Evolutionary conservation across 2,113 vertebrate genomes (phyloP), one percentile per base, ranked within the genome.

Genomic region (Aplodontia rufa): DNA sequence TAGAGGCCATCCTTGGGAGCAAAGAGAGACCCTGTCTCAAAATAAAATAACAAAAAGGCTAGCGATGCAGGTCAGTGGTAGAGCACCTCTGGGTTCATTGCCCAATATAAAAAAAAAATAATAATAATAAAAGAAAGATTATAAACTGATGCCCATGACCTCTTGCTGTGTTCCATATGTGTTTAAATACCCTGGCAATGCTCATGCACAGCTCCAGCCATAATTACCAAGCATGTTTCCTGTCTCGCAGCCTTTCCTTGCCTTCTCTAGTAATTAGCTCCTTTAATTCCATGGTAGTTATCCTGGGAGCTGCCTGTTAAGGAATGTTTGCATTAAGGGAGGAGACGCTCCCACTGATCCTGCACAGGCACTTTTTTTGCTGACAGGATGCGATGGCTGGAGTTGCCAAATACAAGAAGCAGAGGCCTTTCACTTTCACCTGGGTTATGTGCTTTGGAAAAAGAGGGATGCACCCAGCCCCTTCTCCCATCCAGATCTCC

Each of bases 301-400:
- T 22, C 30, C 42, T 0, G 16, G 79, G 35, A 89, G 74, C 58
- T 94, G 91, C 89, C 89, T n/a, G 78, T 24, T 86, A 20, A 96
- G 91, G 95, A 91, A 96, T 97, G 81, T 97, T 42, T 89, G 40
- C 40, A 30, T 81, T 81, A 76, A 91, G 28, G 68, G 66, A 55
- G 81, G 96, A 80, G 55, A 6, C 42, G 64, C 89, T 94, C 80
- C 90, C 88, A 1, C 75, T 49, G 76, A 87, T 69, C n/a, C 85
- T 51, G 42, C 1, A 42, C 51, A 55, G 87, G 64, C 40, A 8
- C n/a, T n/a, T n/a, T 62, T 84, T 96, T 91, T 84, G 95, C 91
- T 91, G 96, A 96, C 91, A 89, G 22, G 45, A 55, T 55, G n/a
- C 47, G 49, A 0, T 49, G 40, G 51, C 86, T 4, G 1, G 49